Percentiles rank a stretch among this genome's conserved stretches.
These are phyloP conservation scores for Eulemur albifrons DNA, from an alignment of 2,797 vertebrate species.

Conservation along the genomic window DNA sequence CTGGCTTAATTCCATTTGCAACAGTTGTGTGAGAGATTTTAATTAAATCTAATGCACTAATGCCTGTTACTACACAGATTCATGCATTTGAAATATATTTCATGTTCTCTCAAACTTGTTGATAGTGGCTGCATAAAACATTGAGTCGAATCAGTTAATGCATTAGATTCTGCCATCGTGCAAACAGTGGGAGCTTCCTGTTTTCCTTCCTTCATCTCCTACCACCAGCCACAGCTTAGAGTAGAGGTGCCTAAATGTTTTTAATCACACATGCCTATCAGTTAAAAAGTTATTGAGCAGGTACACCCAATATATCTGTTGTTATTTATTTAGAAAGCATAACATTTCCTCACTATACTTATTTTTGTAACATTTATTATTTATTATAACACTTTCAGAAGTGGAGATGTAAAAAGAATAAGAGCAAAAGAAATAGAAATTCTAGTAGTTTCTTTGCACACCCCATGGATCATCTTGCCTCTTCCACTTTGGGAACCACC, in stretches of 20 bases:
- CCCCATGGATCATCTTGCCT: neutral
- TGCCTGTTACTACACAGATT: neutral
- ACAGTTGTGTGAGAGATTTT: constrained; percentile 33
- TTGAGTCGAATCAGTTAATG: neutral
- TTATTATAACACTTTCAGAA: neutral
- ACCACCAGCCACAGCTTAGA: neutral
- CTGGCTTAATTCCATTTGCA: neutral
- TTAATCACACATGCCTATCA: neutral
- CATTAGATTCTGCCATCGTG: neutral
- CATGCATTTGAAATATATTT: neutral
- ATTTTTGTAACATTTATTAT: neutral
- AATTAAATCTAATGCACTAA: constrained; percentile 22
- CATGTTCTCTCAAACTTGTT: neutral
- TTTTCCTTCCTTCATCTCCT: neutral
- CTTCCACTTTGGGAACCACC: neutral
- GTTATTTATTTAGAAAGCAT: neutral
- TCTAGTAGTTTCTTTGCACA: neutral
- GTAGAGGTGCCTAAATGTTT: neutral
- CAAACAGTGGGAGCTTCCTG: neutral
- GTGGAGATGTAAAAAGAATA: neutral
- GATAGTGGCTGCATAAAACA: neutral
- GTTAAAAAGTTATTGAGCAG: neutral
- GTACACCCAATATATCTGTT: neutral
- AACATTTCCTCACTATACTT: neutral
- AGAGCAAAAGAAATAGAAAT: neutral